Base-by-base conservation (phyloP, 2,888 invertebrate species). In the Leptogaster cylindrica region DNA sequence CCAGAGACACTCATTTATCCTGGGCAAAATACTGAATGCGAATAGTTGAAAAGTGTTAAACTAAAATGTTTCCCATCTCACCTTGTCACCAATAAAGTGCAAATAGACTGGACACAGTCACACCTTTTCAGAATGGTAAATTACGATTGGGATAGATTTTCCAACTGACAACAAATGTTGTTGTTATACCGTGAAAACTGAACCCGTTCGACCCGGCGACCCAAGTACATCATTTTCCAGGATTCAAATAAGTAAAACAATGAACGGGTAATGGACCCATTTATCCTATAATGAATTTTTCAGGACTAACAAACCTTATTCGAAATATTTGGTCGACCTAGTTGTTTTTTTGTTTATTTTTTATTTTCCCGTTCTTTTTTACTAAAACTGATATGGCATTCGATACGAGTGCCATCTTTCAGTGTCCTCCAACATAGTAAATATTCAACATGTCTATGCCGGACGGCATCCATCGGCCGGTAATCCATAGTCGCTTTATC, bases 271-370 rank as follows among this genome's bases (percentile, higher is more conserved):
- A 67, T 64, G 51, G 64, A 67, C 64, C 63, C 67, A 67, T 67
- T 67, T 67, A 63, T 64, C 67, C 63, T 50, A 41, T 67, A 67
- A 67, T 67, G 67, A 67, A 67, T 67, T 67, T 64, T 63, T 28
- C 46, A 64, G 63, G 27, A 51, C 41, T 44, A 50, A 41, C 50
- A 63, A 67, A 44, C 44, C 51, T 63, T 61, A 64, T 63, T 67
- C 52, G 36, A 67, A 67, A 67, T 64, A 52, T 64, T 63, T 52
- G 63, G 52, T 64, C 52, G 44, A 41, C 44, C 41, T 23, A 23
- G 20, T 44, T 41, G 27, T 44, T 52, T 39, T 55, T 55, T 16
- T 8, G 39, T 6, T 23, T n/a, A n/a, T n/a, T n/a, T n/a, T n/a
- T n/a, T n/a, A n/a, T n/a, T n/a, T n/a, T n/a, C n/a, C n/a, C n/a